These are phyloP conservation scores for Leptosomus discolor DNA, from an alignment of 2,113 vertebrate genomes.

Conservation along the genomic window DNA sequence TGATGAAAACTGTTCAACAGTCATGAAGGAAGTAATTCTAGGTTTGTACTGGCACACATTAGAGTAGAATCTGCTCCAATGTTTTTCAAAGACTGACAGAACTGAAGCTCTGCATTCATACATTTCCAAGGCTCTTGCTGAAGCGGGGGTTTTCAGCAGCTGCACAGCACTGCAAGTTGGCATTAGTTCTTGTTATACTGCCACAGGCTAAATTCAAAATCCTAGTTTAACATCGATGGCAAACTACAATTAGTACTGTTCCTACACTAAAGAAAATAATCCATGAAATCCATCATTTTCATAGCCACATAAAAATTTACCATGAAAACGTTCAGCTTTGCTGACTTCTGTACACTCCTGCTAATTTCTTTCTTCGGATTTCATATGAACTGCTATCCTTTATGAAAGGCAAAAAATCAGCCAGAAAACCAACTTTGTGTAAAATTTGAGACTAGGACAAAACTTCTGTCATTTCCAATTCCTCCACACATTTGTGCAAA, in stretches of 20 bases:
- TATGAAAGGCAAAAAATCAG: not conserved
- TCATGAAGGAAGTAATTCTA: not conserved
- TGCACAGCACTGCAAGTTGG: conserved; percentile 1
- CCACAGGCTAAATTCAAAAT: not conserved
- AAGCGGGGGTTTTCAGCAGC: not conserved
- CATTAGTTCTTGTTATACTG: conserved; percentile 10
- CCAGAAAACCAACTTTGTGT: not conserved
- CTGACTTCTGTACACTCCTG: not conserved
- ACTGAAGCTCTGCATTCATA: not conserved
- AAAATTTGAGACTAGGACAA: not conserved
- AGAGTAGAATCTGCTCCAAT: not conserved
- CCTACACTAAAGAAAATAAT: not conserved
- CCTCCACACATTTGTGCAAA: not conserved
- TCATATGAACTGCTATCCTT: not conserved
- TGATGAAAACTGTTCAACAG: not conserved
- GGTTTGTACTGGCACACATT: not conserved
- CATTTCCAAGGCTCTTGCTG: not conserved
- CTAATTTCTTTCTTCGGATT: not conserved
- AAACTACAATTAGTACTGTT: not conserved
- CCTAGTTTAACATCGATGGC: not conserved
- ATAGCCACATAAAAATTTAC: not conserved
- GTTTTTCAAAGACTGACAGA: not conserved
- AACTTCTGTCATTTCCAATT: not conserved
- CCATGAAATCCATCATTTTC: not conserved
- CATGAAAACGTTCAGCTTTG: not conserved